These are phyloP conservation scores for Silurus meridionalis DNA, from an alignment of 2,113 vertebrate species.

Conservation along the genomic window DNA sequence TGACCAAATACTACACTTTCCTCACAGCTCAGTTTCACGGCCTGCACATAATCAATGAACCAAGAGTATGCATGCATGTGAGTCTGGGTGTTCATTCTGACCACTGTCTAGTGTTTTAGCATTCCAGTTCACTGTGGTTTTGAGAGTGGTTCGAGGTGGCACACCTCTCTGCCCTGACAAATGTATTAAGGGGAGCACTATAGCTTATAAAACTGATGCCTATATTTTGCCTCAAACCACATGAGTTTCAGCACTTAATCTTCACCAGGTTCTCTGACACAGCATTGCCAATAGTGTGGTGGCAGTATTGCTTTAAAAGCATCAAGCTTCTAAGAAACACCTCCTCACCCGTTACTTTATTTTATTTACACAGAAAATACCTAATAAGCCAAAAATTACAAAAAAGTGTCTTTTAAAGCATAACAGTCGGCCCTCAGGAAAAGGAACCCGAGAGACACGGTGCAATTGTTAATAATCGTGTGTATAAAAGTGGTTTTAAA, in stretches of 20 bases:
- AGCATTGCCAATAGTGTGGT: slow-evolving; percentile 61
- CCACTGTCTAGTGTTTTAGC: slow-evolving; percentile 50
- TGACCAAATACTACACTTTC: slow-evolving; percentile 41
- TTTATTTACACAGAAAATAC: slow-evolving; percentile 78
- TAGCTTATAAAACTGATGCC: slow-evolving; percentile 58
- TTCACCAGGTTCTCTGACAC: slow-evolving; percentile 67
- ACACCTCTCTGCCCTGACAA: slow-evolving; percentile 59
- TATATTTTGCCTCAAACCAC: slow-evolving; percentile 64
- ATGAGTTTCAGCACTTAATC: slow-evolving; percentile 67
- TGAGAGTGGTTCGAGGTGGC: slow-evolving; percentile 63
- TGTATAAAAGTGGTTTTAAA: slow-evolving; percentile 62
- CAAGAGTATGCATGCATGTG: slow-evolving; percentile 32
- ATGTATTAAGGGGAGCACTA: slow-evolving; percentile 67
- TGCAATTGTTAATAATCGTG: slow-evolving; percentile 68
- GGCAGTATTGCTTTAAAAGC: slow-evolving; percentile 61
- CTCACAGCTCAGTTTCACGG: slow-evolving; percentile 35
- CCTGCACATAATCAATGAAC: slow-evolving; percentile 33
- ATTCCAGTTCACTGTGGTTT: slow-evolving; percentile 54
- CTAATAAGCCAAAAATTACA: slow-evolving; percentile 71
- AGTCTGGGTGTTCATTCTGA: slow-evolving; percentile 43
- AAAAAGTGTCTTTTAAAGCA: slow-evolving; percentile 72
- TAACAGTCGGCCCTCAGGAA: slow-evolving; percentile 75
- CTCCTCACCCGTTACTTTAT: slow-evolving; percentile 76
- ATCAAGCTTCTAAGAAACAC: slow-evolving; percentile 75
- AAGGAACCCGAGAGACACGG: slow-evolving; percentile 67